phyloP scores from a whole-genome alignment of 2,888 invertebrate genomes.

The Orchesella flavescens region DNA sequence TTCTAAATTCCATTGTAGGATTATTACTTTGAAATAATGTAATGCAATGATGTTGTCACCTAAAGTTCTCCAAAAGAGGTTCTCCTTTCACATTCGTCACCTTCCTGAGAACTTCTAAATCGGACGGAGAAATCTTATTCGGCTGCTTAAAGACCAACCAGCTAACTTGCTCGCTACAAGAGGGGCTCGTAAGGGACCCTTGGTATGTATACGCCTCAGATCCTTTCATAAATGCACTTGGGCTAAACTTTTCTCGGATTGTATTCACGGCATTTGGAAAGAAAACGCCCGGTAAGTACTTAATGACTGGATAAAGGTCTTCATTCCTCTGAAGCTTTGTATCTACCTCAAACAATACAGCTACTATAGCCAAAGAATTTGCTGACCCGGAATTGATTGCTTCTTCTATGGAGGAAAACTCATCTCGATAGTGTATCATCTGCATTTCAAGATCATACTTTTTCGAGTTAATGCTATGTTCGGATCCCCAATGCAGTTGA shows the following conservation, averaged over 20 bases:
- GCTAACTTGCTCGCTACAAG: too few species aligned
- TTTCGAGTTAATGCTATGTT: conserved; percentile 5
- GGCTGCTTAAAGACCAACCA: too few species aligned
- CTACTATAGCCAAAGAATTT: conserved; percentile 22
- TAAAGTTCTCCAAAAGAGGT: too few species aligned
- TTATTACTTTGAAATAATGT: too few species aligned
- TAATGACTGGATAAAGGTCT: background rate
- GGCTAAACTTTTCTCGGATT: background rate
- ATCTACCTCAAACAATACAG: conserved; percentile 3
- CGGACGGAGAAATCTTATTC: too few species aligned
- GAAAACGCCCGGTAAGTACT: background rate
- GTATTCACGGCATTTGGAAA: background rate
- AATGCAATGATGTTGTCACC: too few species aligned
- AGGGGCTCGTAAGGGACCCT: too few species aligned
- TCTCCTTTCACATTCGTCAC: too few species aligned
- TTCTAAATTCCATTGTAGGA: too few species aligned
- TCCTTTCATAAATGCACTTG: background rate
- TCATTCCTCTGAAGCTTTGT: background rate
- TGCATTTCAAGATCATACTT: conserved; percentile 14
- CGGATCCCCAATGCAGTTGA: conserved; percentile 48
- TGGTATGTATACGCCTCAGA: too few species aligned
- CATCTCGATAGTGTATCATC: conserved; percentile 15
- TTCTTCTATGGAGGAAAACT: background rate
- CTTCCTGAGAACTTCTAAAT: too few species aligned
- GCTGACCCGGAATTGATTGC: background rate